A percentile compares a stretch with the other conserved stretches of the same genome.
Evolutionary conservation across 2,113 vertebrate species (phyloP).

Genomic region (Oceanodroma tethys): DNA sequence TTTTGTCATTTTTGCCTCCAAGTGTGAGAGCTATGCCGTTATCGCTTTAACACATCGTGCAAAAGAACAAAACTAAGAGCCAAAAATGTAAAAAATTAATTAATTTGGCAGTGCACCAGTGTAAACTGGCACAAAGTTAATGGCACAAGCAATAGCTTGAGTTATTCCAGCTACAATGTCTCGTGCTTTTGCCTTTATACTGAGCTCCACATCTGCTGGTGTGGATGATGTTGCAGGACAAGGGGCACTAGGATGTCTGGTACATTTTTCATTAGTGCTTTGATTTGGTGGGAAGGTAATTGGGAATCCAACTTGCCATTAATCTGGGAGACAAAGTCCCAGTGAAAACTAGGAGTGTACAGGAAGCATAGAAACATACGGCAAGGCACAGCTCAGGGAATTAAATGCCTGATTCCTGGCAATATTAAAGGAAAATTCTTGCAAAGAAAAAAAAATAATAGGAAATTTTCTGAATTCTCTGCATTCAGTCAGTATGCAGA

Average conservation of each 20-base stretch:
- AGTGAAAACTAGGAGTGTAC: neutral
- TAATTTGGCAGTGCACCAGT: neutral
- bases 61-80: neutral
- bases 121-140: neutral
- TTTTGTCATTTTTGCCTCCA: neutral
- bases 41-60: neutral
- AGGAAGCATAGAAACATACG: neutral
- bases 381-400: neutral
- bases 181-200: neutral
- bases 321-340: neutral
- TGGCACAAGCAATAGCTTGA: neutral
- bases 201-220: neutral
- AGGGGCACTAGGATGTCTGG: neutral
- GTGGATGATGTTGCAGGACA: neutral
- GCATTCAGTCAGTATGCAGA: neutral
- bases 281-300: neutral
- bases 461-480: neutral
- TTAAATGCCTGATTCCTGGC: neutral
- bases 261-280: neutral
- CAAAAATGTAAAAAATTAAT: neutral
- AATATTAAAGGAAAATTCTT: neutral
- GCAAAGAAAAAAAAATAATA: neutral
- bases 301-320: neutral
- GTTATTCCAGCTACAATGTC: neutral
- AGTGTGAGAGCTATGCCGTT: neutral